A percentile compares a stretch with the other conserved stretches of the same genome.
phyloP scores from a whole-genome alignment of 2,797 vertebrate species.

The Balearica regulorum region DNA sequence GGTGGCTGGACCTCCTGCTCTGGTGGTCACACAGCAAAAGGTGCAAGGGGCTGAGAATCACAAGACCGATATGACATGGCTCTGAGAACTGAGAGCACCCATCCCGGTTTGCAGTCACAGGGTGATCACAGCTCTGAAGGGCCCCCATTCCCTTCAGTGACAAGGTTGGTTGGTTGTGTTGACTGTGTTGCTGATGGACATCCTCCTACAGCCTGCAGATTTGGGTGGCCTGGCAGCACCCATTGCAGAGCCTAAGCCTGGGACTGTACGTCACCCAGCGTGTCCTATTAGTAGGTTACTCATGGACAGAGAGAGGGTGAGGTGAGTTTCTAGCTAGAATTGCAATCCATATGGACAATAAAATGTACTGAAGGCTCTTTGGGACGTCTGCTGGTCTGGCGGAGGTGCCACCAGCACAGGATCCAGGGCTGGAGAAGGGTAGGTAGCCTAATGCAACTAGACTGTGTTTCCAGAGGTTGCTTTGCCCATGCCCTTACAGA shows the following conservation, averaged over 20 bases:
- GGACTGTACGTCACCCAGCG: neutral
- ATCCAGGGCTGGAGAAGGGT: neutral
- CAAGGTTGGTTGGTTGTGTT: neutral
- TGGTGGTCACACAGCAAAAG: neutral
- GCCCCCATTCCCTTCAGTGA: neutral
- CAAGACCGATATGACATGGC: fast-evolving
- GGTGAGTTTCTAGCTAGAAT: neutral
- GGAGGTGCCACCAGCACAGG: neutral
- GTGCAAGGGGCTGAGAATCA: neutral
- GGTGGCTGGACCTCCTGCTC: neutral
- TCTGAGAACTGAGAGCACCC: neutral
- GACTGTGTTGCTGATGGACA: neutral
- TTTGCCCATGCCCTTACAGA: neutral
- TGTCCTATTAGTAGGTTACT: neutral
- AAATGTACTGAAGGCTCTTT: neutral
- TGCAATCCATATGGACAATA: neutral
- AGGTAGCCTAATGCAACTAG: neutral
- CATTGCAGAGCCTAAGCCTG: neutral
- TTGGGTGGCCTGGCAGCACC: neutral
- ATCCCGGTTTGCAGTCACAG: neutral
- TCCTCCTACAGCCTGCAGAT: neutral
- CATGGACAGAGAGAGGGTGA: neutral
- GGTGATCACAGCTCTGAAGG: neutral
- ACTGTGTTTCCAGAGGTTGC: neutral
- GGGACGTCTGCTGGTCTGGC: neutral